Percentiles rank a stretch among this genome's conserved stretches.
Evolutionary conservation across 2,888 invertebrate genomes (phyloP).

Genomic region (Agonopterix heracliana): DNA sequence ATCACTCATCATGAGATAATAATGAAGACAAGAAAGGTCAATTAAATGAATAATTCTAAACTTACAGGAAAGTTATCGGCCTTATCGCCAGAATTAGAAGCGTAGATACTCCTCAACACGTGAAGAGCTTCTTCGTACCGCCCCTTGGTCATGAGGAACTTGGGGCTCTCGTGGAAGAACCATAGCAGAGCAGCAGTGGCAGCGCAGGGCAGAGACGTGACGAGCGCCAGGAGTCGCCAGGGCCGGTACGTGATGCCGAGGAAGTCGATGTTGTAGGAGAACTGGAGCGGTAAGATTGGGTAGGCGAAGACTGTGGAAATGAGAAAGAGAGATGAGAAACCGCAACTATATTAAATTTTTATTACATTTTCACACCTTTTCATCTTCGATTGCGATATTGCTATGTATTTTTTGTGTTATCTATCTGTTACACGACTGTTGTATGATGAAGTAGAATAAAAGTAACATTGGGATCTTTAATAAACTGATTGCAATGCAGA

Average conservation of each 20-base stretch:
- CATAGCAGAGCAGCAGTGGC: slow-evolving; percentile 76
- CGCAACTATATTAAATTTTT: not conserved
- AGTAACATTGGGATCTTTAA: too few relatives aligned
- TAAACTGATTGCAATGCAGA: too few relatives aligned
- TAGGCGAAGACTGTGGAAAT: slow-evolving; percentile 77
- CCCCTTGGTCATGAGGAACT: slow-evolving; percentile 81
- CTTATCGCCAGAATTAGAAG: slow-evolving; percentile 48
- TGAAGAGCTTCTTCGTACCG: slow-evolving; percentile 74
- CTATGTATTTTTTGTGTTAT: too few relatives aligned
- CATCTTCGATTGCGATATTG: too few relatives aligned
- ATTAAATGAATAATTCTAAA: slow-evolving; percentile 1
- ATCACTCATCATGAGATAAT: too few relatives aligned
- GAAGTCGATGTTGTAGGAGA: slow-evolving; percentile 56
- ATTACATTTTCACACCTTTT: too few relatives aligned
- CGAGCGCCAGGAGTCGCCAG: slow-evolving; percentile 85
- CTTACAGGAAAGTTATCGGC: slow-evolving; percentile 57
- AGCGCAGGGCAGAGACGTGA: slow-evolving; percentile 80
- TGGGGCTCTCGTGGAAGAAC: slow-evolving; percentile 85
- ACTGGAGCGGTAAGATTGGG: slow-evolving; percentile 78
- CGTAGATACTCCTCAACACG: slow-evolving; percentile 55
- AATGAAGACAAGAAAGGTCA: too few relatives aligned
- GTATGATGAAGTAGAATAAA: too few relatives aligned
- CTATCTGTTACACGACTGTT: too few relatives aligned
- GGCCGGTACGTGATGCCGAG: slow-evolving; percentile 78
- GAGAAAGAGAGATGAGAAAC: too few relatives aligned